phyloP scores from a whole-genome alignment of 2,888 invertebrate species.

The Ormyrus thymus region DNA sequence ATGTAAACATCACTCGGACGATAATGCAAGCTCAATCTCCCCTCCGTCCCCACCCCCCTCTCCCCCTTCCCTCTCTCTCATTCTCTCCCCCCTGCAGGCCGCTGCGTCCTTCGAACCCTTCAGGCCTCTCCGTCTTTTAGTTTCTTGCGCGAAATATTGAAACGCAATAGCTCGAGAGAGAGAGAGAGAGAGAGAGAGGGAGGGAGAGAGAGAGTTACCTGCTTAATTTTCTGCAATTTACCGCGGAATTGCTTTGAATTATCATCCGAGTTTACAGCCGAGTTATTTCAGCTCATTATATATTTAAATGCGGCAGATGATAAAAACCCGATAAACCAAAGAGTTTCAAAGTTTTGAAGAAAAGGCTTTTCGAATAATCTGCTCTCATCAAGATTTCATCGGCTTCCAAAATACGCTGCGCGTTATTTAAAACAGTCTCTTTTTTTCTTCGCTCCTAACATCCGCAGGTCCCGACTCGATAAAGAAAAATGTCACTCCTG shows the following conservation, averaged over 20 bases:
- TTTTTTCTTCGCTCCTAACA: no score
- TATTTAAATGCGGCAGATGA: background rate
- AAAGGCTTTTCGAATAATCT: background rate
- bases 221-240: no score
- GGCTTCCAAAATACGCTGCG: no score
- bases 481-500: background rate
- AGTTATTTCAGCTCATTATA: background rate
- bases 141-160: background rate
- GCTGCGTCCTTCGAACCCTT: no score
- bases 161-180: no score
- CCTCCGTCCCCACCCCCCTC: background rate
- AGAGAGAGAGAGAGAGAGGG: no score
- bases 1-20: slow-evolving; percentile 72
- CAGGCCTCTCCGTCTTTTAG: background rate
- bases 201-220: no score
- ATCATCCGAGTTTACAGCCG: background rate
- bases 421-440: no score
- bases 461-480: slow-evolving; percentile 1
- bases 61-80: background rate
- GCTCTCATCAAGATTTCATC: no score
- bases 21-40: slow-evolving; percentile 69
- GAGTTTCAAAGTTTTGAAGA: background rate
- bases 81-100: background rate
- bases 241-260: background rate
- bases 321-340: background rate